Percentiles rank a stretch among this genome's conserved stretches.
phyloP scores from a whole-genome alignment of 2,113 vertebrate species.

The Rhinichthys klamathensis region DNA sequence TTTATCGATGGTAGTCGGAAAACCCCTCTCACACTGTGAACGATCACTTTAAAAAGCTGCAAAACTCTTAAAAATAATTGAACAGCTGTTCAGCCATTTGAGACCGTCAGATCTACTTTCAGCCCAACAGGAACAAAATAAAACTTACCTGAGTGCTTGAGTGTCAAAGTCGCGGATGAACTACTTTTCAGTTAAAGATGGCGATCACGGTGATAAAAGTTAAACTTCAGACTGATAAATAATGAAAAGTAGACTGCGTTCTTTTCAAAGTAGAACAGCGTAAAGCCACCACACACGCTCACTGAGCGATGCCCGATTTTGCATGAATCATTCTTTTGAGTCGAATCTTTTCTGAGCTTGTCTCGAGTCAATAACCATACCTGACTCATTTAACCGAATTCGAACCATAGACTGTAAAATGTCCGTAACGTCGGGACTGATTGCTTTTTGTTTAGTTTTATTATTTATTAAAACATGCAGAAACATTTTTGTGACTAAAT shows the following conservation, averaged over 20 bases:
- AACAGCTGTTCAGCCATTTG: slow-evolving; percentile 2
- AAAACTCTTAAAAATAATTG: not conserved
- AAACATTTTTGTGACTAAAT: not conserved
- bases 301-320: not conserved
- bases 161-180: not conserved
- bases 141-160: slow-evolving; percentile 36
- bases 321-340: not conserved
- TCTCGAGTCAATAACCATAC: not conserved
- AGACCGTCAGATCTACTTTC: not conserved
- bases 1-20: not conserved
- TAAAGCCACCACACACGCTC: not conserved
- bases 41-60: not conserved
- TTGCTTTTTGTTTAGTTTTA: no score
- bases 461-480: not conserved
- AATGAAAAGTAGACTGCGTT: not conserved
- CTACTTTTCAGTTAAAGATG: not conserved
- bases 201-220: not conserved
- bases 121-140: not conserved
- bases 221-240: not conserved
- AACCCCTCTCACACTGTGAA: not conserved
- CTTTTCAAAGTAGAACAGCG: not conserved
- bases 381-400: no score
- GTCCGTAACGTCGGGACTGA: no score
- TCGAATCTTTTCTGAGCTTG: not conserved
- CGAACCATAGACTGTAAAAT: no score